These are phyloP conservation scores for Corvus cornix DNA, from an alignment of 2,113 vertebrate genomes.

Conservation along the genomic window DNA sequence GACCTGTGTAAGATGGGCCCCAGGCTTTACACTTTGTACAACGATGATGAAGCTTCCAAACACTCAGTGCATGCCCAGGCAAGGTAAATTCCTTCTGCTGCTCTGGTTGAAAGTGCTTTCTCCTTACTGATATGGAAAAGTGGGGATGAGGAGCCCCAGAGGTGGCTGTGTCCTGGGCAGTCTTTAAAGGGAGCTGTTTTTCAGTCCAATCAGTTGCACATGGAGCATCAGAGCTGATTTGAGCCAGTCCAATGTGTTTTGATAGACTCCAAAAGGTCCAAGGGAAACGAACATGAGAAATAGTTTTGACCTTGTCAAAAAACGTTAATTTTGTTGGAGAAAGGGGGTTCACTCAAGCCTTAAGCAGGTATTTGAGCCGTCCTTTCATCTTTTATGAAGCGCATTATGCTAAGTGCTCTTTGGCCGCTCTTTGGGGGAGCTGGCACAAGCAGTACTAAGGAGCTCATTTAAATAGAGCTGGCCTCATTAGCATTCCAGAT, in stretches of 20 bases:
- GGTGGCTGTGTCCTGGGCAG: neutral
- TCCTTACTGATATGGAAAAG: neutral
- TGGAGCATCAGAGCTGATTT: neutral
- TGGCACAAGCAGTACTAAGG: slow-evolving; percentile 32
- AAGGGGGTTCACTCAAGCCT: neutral
- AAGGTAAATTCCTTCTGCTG: neutral
- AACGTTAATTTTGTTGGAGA: neutral
- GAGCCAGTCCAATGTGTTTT: neutral
- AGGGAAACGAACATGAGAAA: neutral
- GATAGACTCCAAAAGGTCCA: neutral
- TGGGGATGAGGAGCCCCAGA: neutral
- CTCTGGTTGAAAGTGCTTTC: neutral
- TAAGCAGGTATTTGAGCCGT: neutral
- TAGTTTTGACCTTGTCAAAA: neutral
- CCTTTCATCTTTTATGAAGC: neutral
- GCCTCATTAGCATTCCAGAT: slow-evolving; percentile 69
- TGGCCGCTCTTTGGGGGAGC: slow-evolving; percentile 16
- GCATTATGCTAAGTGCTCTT: neutral
- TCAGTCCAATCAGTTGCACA: rapidly evolving
- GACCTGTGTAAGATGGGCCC: neutral
- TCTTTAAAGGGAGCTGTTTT: neutral
- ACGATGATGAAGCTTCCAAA: neutral
- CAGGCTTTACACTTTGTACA: neutral
- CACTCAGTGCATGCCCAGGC: neutral
- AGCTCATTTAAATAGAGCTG: slow-evolving; percentile 62